Evolutionary conservation across 2,888 invertebrate species (phyloP).

Genomic region (Elmis aenea): DNA sequence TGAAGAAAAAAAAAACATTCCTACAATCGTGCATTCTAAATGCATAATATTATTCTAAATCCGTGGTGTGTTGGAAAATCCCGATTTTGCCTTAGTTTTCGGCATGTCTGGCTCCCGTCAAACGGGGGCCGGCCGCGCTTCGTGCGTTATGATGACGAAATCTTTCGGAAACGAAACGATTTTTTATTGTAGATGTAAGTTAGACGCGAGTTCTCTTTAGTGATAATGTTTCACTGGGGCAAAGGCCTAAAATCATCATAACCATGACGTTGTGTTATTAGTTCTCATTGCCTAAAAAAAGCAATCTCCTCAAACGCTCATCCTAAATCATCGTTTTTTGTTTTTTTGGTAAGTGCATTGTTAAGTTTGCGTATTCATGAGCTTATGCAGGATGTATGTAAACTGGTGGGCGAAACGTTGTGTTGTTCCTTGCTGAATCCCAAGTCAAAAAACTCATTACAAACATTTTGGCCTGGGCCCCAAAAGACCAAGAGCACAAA

Average conservation of each 20-base stretch:
- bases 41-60: constrained; percentile 45
- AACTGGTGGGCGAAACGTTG: too few species aligned
- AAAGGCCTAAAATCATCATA: constrained; percentile 27
- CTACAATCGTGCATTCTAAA: constrained; percentile 30
- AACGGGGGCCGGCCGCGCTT: constrained; percentile 15
- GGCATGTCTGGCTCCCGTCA: constrained; percentile 30
- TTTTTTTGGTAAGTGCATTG: too few species aligned
- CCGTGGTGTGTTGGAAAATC: constrained; percentile 36
- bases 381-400: too few species aligned
- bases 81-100: constrained; percentile 46
- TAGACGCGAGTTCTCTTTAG: constrained; percentile 39
- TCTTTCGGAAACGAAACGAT: constrained; percentile 41
- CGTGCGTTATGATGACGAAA: constrained; percentile 35
- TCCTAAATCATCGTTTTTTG: neutral
- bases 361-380: too few species aligned
- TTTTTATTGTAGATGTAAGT: constrained; percentile 46
- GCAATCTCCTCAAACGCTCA: neutral
- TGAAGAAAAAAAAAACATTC: constrained; percentile 21
- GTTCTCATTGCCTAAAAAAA: constrained; percentile 8
- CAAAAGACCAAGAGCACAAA: too few species aligned
- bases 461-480: too few species aligned
- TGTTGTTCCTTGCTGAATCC: too few species aligned
- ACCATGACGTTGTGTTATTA: constrained; percentile 16
- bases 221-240: constrained; percentile 34
- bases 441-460: too few species aligned